Evolutionary conservation across 2,888 invertebrate species (phyloP).

Genomic region (Trachelus troglodyta): DNA sequence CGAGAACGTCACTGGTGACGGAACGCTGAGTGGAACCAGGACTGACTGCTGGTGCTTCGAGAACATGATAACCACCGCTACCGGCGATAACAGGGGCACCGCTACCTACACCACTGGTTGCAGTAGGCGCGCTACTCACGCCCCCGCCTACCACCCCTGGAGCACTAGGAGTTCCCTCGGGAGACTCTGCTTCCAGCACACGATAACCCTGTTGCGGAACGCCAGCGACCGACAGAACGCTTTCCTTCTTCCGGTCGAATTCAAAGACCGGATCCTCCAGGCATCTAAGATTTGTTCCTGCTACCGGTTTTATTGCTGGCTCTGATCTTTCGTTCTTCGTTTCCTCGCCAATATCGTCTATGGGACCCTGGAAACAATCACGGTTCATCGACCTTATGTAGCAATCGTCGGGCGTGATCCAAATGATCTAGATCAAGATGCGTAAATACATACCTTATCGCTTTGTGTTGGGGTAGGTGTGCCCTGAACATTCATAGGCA

Average conservation of each 20-base stretch:
- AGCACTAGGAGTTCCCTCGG: conserved; percentile 45
- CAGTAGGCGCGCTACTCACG: conserved; percentile 20
- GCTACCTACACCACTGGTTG: neutral
- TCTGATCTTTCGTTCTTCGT: conserved; percentile 30
- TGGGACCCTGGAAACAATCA: too few species aligned
- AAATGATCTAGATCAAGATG: too few species aligned
- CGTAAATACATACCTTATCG: conserved; percentile 42
- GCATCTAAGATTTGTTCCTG: conserved; percentile 68
- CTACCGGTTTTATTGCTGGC: conserved; percentile 61
- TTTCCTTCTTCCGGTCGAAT: conserved; percentile 61
- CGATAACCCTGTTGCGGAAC: conserved; percentile 69
- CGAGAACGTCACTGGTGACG: conserved; percentile 79
- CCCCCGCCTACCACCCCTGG: conserved; percentile 17
- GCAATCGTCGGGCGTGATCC: too few species aligned
- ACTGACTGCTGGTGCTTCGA: conserved; percentile 60
- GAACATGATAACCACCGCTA: conserved; percentile 57
- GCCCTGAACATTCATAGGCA: conserved; percentile 51
- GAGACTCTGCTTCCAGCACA: conserved; percentile 69
- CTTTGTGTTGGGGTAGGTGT: conserved; percentile 46
- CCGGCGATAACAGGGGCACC: conserved; percentile 24
- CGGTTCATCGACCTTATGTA: too few species aligned
- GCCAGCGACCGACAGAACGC: conserved; percentile 18
- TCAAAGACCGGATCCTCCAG: conserved; percentile 71
- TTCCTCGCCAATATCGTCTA: neutral
- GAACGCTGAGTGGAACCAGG: conserved; percentile 65